Conservation (phyloP, 2,888 invertebrate genomes). For the Apoda limacodes region DNA sequence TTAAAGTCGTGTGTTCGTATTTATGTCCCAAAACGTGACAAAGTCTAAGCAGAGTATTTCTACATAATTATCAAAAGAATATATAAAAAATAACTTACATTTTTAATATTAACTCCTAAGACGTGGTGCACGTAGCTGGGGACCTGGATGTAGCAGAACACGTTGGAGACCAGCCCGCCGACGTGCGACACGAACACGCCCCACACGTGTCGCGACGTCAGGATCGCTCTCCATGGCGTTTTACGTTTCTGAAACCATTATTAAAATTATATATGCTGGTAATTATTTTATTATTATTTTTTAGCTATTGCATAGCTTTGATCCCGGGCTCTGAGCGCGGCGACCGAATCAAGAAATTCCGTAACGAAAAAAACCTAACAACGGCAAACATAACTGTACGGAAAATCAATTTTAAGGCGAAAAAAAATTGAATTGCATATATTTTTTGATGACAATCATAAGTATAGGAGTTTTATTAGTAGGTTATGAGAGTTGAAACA, state of each 20-base stretch:
- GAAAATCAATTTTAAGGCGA: no score
- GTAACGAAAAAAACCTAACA: no score
- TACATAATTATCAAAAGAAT: neutral
- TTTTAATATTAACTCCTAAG: constrained; percentile 56
- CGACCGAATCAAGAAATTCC: no score
- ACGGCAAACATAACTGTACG: no score
- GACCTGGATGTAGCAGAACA: constrained; percentile 74
- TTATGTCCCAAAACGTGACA: no score
- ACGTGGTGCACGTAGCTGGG: constrained; percentile 74
- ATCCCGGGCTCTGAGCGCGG: no score
- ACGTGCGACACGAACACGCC: constrained; percentile 67
- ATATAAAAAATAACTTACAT: constrained; percentile 23
- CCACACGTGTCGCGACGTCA: constrained; percentile 56
- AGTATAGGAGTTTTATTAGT: no score
- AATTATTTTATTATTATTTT: neutral
- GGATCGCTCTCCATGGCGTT: constrained; percentile 62
- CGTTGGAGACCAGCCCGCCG: constrained; percentile 67
- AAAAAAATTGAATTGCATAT: no score
- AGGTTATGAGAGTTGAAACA: no score
- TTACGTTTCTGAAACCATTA: constrained; percentile 33
- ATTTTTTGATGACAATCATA: no score
- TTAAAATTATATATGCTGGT: constrained; percentile 1
- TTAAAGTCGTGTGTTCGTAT: no score
- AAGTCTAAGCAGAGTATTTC: no score
- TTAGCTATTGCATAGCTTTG: neutral